A percentile compares a stretch with the other conserved stretches of the same genome.
These are phyloP conservation scores for Myiotriccus ornatus DNA, from an alignment of 2,797 vertebrate genomes.

Conservation along the genomic window DNA sequence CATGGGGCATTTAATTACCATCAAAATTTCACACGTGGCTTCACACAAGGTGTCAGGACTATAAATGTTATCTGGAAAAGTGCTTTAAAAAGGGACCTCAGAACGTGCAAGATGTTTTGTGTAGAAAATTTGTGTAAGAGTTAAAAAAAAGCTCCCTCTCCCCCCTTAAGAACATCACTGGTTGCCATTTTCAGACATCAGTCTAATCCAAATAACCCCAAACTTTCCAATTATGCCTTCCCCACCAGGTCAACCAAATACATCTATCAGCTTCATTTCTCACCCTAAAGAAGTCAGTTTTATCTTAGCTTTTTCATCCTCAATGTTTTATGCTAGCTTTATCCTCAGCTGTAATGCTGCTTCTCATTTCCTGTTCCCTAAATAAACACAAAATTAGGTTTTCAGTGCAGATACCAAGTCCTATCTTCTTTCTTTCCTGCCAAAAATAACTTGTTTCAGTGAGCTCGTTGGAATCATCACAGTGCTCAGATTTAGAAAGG, in stretches of 20 bases:
- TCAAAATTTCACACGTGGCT: neutral
- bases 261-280: neutral
- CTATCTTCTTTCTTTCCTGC: neutral
- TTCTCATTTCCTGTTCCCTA: slow-evolving; percentile 7
- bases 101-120: neutral
- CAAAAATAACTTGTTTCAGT: slow-evolving; percentile 21
- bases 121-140: neutral
- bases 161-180: neutral
- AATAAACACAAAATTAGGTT: slow-evolving; percentile 13
- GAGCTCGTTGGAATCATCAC: neutral
- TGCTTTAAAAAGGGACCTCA: neutral
- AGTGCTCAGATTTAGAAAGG: neutral
- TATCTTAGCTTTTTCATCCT: neutral
- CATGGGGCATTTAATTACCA: neutral
- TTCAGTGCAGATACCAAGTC: neutral
- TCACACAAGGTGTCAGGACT: neutral
- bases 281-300: neutral
- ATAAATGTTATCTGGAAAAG: neutral
- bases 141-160: neutral
- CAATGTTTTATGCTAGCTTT: neutral
- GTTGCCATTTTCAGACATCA: neutral
- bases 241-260: neutral
- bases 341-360: neutral
- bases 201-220: neutral
- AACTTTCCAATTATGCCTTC: neutral